Evolutionary conservation across 2,888 invertebrate species (phyloP).

Genomic region (Zonitis immaculata): DNA sequence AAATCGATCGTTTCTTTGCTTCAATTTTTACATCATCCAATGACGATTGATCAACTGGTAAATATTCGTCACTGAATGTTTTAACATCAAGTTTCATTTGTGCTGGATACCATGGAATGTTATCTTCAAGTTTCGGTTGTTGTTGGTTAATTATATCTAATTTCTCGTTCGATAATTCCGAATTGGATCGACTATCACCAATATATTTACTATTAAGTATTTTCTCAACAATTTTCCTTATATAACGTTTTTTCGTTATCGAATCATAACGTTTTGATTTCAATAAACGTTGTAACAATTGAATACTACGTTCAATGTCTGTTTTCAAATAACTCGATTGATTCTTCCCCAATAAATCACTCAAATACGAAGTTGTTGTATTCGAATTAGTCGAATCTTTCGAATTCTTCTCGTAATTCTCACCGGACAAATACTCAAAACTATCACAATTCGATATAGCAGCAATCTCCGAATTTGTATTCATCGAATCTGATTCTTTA

Average conservation of each 20-base stretch:
- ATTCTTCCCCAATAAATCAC: slow-evolving; percentile 10
- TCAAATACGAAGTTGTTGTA: slow-evolving; percentile 9
- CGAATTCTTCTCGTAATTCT: slow-evolving; percentile 5
- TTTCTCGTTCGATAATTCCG: slow-evolving; percentile 43
- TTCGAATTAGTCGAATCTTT: no score
- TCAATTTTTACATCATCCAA: background rate
- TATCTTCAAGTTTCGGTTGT: slow-evolving; percentile 28
- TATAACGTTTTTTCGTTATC: slow-evolving; percentile 57
- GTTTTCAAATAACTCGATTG: slow-evolving; percentile 46
- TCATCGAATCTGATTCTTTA: background rate
- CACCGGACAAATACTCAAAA: slow-evolving; percentile 60
- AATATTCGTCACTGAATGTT: slow-evolving; percentile 22
- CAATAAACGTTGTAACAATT: slow-evolving; percentile 56
- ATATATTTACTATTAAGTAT: slow-evolving; percentile 57
- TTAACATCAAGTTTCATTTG: slow-evolving; percentile 18
- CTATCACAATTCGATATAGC: slow-evolving; percentile 55
- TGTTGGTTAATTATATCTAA: background rate
- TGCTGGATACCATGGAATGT: slow-evolving; percentile 48
- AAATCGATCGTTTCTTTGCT: slow-evolving; percentile 2
- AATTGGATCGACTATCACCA: slow-evolving; percentile 54
- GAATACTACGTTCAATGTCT: slow-evolving; percentile 60
- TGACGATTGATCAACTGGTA: slow-evolving; percentile 8
- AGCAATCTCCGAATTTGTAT: slow-evolving; percentile 23
- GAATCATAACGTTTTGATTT: slow-evolving; percentile 57
- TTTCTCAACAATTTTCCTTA: slow-evolving; percentile 61